Evolutionary conservation across 2,797 vertebrate species (phyloP), one percentile per base, ranked within the genome.

Genomic region (Anabacerthia variegaticeps): DNA sequence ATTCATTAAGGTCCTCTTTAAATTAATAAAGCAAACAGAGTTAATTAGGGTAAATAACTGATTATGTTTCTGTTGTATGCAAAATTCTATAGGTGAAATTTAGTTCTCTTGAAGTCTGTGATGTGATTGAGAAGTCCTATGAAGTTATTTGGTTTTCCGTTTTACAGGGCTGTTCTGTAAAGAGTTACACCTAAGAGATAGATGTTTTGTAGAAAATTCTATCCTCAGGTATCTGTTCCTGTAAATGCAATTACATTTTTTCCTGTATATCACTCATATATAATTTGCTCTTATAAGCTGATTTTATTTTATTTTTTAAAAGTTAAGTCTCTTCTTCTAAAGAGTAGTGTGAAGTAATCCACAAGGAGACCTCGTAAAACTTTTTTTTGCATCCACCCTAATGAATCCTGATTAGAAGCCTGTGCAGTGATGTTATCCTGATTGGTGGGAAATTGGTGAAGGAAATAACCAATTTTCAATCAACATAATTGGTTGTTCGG

Each of bases 401-500:
- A 89, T 74, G 26, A 91, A 71, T 73, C 41, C 63, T 96, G 67
- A 94, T 95, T 92, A 87, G 61, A 39, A 91, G 73, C 34, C 51
- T 82, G 14, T 85, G 44, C 52, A 61, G 26, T 14, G 44, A 76
- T 85, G 41, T 89, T 83, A 37, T 72, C 61, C 65, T 94, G 92
- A 94, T 93, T 89, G 91, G 78, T 19, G 68, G 92, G 61, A 92
- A 94, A 92, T 88, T 77, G 88, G 61, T 77, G 49, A 93, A 92
- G 93, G 92, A 96, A 96, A 89, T 65, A 85, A 72, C 91, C 20
- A 65, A 89, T 96, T 91, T 96, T 94, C 92, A 92, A 93, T 96
- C 89, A 96, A 75, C 23, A 0, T 93, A 92, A 96, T 96, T 89
- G 54, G 72, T 77, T 87, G 44, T 51, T 85, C 49, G 34, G 72